These are phyloP conservation scores for Ascaphus truei DNA, from an alignment of 2,113 vertebrate genomes.

Conservation along the genomic window DNA sequence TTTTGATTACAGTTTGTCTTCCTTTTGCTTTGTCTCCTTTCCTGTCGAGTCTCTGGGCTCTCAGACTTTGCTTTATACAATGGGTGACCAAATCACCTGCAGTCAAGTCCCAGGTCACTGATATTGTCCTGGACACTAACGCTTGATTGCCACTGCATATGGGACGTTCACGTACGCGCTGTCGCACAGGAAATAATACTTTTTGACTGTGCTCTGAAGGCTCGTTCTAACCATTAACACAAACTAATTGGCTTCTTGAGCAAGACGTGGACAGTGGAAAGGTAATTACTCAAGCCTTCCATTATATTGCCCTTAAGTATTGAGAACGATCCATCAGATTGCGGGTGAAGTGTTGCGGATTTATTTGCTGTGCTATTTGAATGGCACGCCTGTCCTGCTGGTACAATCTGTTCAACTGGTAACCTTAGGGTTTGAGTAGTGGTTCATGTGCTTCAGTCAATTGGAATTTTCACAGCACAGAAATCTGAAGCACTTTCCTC, in stretches of 20 bases:
- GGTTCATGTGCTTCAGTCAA: background rate
- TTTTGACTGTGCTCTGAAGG: no score
- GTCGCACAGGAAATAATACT: no score
- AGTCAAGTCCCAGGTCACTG: no score
- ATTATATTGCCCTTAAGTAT: background rate
- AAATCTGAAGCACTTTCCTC: background rate
- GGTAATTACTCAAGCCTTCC: background rate
- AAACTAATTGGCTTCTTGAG: background rate
- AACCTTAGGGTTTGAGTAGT: background rate
- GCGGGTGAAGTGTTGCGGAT: background rate
- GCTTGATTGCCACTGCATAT: no score
- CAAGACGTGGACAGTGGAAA: background rate
- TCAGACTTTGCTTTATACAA: no score
- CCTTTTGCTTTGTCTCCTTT: no score
- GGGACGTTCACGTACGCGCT: no score
- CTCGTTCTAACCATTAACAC: background rate
- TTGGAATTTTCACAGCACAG: background rate
- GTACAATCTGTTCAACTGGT: background rate
- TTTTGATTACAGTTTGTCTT: no score
- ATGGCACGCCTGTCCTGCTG: no score
- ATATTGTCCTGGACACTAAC: no score
- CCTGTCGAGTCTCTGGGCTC: no score
- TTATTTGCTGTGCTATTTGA: background rate
- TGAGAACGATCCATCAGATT: background rate
- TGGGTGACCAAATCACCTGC: no score